Evolutionary conservation across 2,888 invertebrate genomes (phyloP).

Genomic region (Sinotaia quadrata): DNA sequence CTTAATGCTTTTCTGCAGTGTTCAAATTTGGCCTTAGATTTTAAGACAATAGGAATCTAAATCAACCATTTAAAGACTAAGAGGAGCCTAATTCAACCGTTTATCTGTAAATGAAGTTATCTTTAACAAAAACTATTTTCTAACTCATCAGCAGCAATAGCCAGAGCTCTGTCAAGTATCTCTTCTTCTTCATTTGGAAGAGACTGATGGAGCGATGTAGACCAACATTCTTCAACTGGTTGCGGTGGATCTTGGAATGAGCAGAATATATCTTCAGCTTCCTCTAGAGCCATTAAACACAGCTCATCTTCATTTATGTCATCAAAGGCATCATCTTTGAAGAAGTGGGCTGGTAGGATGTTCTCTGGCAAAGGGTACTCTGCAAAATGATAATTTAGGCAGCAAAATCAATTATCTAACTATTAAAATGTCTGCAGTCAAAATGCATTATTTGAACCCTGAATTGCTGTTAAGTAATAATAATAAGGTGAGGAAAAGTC

Average conservation of each 20-base stretch:
- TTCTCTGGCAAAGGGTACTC: constrained; percentile 47
- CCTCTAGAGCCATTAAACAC: constrained; percentile 13
- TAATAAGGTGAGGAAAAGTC: too few relatives aligned
- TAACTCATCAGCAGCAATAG: background rate
- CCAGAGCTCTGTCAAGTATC: background rate
- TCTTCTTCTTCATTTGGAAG: background rate
- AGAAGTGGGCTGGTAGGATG: constrained; percentile 48
- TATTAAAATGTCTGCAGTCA: too few relatives aligned
- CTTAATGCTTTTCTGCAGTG: too few relatives aligned
- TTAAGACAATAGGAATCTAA: too few relatives aligned
- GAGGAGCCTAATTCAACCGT: too few relatives aligned
- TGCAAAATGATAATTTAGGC: constrained; percentile 26
- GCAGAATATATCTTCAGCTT: background rate
- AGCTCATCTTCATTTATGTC: constrained; percentile 9
- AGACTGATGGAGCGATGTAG: background rate
- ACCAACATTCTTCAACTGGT: background rate
- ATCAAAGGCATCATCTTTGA: constrained; percentile 35
- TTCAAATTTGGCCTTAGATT: too few relatives aligned
- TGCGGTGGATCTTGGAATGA: background rate
- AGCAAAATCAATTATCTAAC: background rate
- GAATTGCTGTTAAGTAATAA: too few relatives aligned
- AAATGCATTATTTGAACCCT: too few relatives aligned
- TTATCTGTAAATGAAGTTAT: too few relatives aligned
- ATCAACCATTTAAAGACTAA: too few relatives aligned
- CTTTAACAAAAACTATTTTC: background rate